Evolutionary conservation across 2,113 vertebrate species (phyloP).

Genomic region (Delphinapterus leucas): DNA sequence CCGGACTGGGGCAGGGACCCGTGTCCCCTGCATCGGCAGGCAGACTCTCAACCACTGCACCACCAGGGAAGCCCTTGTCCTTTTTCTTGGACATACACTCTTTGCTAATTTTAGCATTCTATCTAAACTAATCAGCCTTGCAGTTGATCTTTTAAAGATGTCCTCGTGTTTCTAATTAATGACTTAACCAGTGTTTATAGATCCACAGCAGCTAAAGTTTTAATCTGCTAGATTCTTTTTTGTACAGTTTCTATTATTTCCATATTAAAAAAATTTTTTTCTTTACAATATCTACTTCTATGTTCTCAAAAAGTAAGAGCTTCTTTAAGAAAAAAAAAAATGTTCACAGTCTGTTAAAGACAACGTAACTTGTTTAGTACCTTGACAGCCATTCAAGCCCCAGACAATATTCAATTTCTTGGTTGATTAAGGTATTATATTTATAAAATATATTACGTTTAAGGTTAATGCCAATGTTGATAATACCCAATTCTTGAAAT

Average conservation of each 20-base stretch:
- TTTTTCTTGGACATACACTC: neutral
- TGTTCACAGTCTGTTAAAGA: neutral
- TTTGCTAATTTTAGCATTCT: neutral
- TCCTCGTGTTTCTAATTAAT: neutral
- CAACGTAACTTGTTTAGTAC: neutral
- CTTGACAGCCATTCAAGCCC: slow-evolving; percentile 52
- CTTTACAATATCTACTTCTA: neutral
- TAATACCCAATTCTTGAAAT: neutral
- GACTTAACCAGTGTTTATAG: neutral
- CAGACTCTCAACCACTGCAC: too few species aligned
- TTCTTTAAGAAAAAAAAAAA: neutral
- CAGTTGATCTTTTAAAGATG: neutral
- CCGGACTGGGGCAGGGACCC: too few species aligned
- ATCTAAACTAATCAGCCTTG: neutral
- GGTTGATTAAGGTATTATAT: slow-evolving; percentile 5
- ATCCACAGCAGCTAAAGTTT: neutral
- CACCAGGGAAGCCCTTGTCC: neutral
- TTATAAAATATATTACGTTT: neutral
- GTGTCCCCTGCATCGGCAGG: too few species aligned
- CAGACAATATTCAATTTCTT: slow-evolving; percentile 58
- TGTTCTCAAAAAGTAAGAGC: neutral
- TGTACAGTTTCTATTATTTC: neutral
- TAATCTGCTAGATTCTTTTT: neutral
- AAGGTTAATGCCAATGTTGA: neutral
- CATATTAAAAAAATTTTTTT: neutral